A percentile compares a stretch with the other conserved stretches of the same genome.
phyloP scores from a whole-genome alignment of 2,113 vertebrate species.

The Mobula hypostoma region DNA sequence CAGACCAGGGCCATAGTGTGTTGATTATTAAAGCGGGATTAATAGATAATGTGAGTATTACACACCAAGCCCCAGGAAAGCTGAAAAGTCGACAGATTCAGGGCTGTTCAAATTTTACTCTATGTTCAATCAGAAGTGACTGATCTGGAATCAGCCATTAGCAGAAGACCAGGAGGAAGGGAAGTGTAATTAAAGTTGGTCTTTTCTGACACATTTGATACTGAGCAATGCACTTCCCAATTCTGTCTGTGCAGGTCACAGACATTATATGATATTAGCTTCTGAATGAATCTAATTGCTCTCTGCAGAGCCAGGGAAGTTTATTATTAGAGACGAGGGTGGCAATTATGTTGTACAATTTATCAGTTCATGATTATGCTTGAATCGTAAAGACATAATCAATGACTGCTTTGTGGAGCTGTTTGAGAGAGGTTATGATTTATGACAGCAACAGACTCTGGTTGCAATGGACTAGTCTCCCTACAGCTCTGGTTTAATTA shows the following conservation, averaged over 20 bases:
- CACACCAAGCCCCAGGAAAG: neutral
- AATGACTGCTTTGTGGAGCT: neutral
- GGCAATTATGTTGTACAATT: neutral
- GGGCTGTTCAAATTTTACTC: neutral
- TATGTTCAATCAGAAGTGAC: neutral
- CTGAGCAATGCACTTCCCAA: neutral
- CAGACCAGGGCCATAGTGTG: neutral
- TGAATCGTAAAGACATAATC: neutral
- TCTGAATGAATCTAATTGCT: neutral
- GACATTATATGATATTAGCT: neutral
- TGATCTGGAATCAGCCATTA: neutral
- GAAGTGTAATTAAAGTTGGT: neutral
- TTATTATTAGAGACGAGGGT: neutral
- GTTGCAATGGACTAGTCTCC: neutral
- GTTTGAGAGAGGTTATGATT: neutral
- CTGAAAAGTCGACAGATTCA: neutral
- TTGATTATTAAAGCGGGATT: neutral
- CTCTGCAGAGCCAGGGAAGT: neutral
- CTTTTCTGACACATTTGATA: neutral
- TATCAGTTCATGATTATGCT: neutral
- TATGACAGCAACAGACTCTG: neutral
- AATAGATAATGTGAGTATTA: neutral
- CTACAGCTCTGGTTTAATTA: neutral
- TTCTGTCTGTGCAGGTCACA: neutral
- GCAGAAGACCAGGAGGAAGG: neutral